Conservation (phyloP, 1,140 invertebrate species). For the Cherax destructor region DNA sequence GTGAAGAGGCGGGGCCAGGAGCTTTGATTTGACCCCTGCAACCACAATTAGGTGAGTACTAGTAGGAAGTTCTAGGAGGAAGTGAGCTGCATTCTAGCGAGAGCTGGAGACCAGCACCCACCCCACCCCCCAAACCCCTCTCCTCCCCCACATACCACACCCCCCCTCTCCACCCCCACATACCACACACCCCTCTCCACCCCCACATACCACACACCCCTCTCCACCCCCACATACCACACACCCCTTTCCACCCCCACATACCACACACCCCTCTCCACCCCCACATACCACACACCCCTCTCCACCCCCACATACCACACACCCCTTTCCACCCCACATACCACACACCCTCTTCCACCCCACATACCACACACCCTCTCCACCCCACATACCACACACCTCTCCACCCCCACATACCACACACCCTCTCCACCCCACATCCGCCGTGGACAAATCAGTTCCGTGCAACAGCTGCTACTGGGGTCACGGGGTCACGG, state of each 20-base stretch:
- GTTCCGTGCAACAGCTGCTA: conserved; percentile 5
- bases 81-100: too few species aligned
- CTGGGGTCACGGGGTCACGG: background rate
- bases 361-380: background rate
- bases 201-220: too few species aligned
- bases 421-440: background rate
- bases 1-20: too few species aligned
- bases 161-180: background rate
- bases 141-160: background rate
- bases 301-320: background rate
- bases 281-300: background rate
- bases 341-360: background rate
- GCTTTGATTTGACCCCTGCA: too few species aligned
- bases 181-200: background rate
- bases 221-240: too few species aligned
- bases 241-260: background rate
- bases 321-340: background rate
- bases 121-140: background rate
- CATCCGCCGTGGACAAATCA: conserved; percentile 2
- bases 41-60: too few species aligned
- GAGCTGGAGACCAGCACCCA: too few species aligned
- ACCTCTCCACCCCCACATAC: background rate
- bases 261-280: background rate
- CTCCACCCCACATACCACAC: background rate
- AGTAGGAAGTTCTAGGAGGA: too few species aligned